Percentiles rank a stretch among this genome's conserved stretches.
Evolutionary conservation across 2,797 vertebrate genomes (phyloP).

Genomic region (Columba guinea): DNA sequence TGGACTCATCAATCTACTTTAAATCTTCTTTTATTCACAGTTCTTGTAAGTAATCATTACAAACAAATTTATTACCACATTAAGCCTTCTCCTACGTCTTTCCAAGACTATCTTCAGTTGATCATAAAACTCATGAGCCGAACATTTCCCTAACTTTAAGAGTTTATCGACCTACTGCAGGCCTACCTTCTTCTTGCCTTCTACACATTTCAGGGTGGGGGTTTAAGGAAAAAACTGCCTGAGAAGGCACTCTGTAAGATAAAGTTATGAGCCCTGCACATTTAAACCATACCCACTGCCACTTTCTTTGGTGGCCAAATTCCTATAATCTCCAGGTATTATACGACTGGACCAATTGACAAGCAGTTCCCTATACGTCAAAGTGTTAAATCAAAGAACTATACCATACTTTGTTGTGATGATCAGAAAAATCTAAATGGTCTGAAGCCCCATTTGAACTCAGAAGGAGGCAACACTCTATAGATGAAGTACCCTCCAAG

Average conservation of each 20-base stretch:
- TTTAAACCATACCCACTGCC: background rate
- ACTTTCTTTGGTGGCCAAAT: background rate
- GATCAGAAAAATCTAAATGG: background rate
- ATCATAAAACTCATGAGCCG: background rate
- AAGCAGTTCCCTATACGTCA: background rate
- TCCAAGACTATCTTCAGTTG: background rate
- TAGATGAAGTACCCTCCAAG: accelerated
- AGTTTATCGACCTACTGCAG: background rate
- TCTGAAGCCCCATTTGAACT: background rate
- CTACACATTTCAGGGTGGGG: background rate
- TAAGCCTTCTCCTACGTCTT: background rate
- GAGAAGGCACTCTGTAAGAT: background rate
- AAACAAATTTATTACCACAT: background rate
- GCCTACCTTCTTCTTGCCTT: background rate
- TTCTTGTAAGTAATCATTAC: background rate
- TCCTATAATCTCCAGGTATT: background rate
- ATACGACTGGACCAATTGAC: background rate
- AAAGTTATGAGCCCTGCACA: background rate
- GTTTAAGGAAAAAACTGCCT: background rate
- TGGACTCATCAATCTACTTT: background rate
- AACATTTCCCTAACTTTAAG: background rate
- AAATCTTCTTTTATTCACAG: background rate
- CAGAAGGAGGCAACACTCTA: background rate
- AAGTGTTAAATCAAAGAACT: background rate
- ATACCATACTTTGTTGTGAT: background rate